A percentile compares a stretch with the other conserved stretches of the same genome.
phyloP scores from a whole-genome alignment of 1,140 invertebrate species.

The Heliconius congener region DNA sequence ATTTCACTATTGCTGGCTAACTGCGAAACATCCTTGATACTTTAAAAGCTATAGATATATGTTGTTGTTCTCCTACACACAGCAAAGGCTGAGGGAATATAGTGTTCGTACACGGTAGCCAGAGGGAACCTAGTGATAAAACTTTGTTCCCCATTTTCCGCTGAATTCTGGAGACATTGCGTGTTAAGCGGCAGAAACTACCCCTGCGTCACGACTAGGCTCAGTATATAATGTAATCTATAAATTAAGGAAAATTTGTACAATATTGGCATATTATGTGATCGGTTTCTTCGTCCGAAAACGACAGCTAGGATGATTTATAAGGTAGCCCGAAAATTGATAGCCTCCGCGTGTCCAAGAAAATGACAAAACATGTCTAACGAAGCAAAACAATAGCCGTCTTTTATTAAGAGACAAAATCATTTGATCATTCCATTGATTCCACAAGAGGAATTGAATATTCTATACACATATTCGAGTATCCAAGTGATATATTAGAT shows the following conservation, averaged over 20 bases:
- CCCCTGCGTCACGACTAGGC: too few relatives aligned
- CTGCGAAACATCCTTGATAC: not conserved
- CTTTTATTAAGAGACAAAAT: slow-evolving; percentile 28
- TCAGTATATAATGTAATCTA: not conserved
- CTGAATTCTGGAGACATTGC: too few relatives aligned
- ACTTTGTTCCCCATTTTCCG: too few relatives aligned
- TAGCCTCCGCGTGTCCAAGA: slow-evolving; percentile 52
- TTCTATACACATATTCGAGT: not conserved
- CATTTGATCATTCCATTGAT: slow-evolving; percentile 13
- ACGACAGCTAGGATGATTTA: slow-evolving; percentile 68
- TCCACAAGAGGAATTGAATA: not conserved
- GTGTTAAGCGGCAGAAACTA: too few relatives aligned
- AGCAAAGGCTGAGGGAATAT: too few relatives aligned
- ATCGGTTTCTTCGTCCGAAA: slow-evolving; percentile 46
- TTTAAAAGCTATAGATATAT: not conserved
- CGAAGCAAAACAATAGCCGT: slow-evolving; percentile 28
- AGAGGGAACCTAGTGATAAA: too few relatives aligned
- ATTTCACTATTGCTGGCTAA: not conserved
- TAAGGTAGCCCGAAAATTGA: slow-evolving; percentile 65
- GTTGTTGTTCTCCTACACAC: not conserved
- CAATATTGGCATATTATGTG: slow-evolving; percentile 44
- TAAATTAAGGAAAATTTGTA: not conserved
- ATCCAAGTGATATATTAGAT: not conserved
- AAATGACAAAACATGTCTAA: slow-evolving; percentile 15
- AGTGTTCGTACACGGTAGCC: too few relatives aligned